phyloP scores from a whole-genome alignment of 2,113 vertebrate genomes.

The Pollachius pollachius region DNA sequence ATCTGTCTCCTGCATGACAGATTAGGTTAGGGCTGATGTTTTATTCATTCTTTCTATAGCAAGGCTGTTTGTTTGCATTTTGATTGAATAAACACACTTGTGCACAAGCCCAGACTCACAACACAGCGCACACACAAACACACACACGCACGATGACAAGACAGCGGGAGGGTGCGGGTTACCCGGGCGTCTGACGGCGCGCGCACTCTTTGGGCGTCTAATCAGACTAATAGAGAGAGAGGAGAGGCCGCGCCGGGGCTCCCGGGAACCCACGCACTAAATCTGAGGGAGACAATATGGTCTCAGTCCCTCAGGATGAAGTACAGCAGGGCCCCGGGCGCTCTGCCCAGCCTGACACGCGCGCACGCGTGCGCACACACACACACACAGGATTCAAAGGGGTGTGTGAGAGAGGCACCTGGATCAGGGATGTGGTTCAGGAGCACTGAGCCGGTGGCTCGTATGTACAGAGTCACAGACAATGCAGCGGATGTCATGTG shows the following conservation, averaged over 20 bases:
- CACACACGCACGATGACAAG: slow-evolving; percentile 13
- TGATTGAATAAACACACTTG: slow-evolving; percentile 29
- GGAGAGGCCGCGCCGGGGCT: slow-evolving; percentile 45
- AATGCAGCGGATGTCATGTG: too few species aligned
- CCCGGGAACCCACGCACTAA: slow-evolving; percentile 55
- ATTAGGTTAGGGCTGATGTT: slow-evolving; percentile 53
- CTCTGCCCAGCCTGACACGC: slow-evolving; percentile 44
- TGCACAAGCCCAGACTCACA: not conserved
- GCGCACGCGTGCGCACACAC: slow-evolving; percentile 20
- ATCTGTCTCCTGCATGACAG: not conserved
- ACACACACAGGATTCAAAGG: not conserved
- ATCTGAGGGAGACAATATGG: slow-evolving; percentile 74
- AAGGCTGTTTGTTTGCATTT: slow-evolving; percentile 49
- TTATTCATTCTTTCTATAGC: slow-evolving; percentile 42
- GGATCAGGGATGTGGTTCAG: not conserved
- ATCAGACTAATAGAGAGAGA: slow-evolving; percentile 72
- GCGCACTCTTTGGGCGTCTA: slow-evolving; percentile 57
- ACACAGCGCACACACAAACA: slow-evolving; percentile 1
- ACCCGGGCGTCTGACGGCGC: not conserved
- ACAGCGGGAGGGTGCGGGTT: slow-evolving; percentile 16
- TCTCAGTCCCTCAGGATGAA: slow-evolving; percentile 63
- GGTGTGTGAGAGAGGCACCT: slow-evolving; percentile 9
- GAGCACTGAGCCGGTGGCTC: too few species aligned
- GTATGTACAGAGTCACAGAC: too few species aligned
- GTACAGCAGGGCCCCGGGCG: slow-evolving; percentile 43